These are phyloP conservation scores for Leucania comma DNA, from an alignment of 2,888 invertebrate genomes.

Conservation along the genomic window DNA sequence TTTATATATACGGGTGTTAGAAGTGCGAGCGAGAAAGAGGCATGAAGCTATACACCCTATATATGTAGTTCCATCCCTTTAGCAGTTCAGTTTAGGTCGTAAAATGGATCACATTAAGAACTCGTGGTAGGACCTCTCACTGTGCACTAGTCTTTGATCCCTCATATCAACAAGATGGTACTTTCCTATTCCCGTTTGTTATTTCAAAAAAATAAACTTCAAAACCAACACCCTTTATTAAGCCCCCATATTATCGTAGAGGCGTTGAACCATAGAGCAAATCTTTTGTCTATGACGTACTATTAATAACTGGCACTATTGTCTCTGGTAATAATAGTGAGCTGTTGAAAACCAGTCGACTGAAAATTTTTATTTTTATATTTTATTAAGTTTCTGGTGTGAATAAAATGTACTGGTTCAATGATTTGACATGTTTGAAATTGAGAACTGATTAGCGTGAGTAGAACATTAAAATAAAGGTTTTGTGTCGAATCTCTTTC, in stretches of 20 bases:
- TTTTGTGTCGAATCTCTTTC: too few species aligned
- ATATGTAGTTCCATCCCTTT: too few species aligned
- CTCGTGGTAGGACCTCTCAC: too few species aligned
- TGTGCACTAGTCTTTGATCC: conserved; percentile 11
- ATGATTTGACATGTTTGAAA: conserved; percentile 29
- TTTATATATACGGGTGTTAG: too few species aligned
- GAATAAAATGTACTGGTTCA: conserved; percentile 19
- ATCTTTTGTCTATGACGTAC: conserved; percentile 69
- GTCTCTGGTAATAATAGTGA: conserved; percentile 46
- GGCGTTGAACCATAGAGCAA: conserved; percentile 72
- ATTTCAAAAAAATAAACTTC: conserved; percentile 45
- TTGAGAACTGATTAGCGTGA: conserved; percentile 18
- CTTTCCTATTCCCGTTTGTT: conserved; percentile 21
- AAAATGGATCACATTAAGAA: too few species aligned
- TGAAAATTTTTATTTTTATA: conserved; percentile 25
- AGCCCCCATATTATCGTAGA: conserved; percentile 65
- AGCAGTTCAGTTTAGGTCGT: too few species aligned
- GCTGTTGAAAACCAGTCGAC: conserved; percentile 45
- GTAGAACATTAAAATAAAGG: not conserved
- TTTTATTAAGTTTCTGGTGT: conserved; percentile 6
- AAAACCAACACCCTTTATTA: conserved; percentile 60
- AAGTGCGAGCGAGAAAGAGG: too few species aligned
- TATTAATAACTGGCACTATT: conserved; percentile 67
- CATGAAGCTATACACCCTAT: too few species aligned
- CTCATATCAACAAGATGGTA: conserved; percentile 25